phyloP scores from a whole-genome alignment of 1,140 invertebrate genomes.

The Bombus picipes region DNA sequence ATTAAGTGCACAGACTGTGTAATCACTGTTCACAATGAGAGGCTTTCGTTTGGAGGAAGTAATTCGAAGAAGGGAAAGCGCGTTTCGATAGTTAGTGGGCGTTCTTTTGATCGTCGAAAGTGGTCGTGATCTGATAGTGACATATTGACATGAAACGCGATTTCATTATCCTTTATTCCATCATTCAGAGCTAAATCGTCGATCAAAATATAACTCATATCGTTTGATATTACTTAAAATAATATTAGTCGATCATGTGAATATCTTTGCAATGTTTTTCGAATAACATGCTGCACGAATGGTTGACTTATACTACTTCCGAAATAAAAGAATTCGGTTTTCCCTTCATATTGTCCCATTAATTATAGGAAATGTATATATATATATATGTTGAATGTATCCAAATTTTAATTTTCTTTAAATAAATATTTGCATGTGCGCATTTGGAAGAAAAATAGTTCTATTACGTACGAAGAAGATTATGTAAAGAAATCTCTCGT shows the following conservation, averaged over 20 bases:
- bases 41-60: slow-evolving; percentile 13
- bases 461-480: neutral
- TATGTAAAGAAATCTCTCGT: neutral
- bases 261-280: neutral
- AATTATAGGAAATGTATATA: neutral
- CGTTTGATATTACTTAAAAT: neutral
- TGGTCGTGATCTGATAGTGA: neutral
- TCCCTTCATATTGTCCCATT: neutral
- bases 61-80: slow-evolving; percentile 25
- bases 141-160: neutral
- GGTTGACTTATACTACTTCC: slow-evolving; percentile 10
- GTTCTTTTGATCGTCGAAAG: slow-evolving; percentile 25
- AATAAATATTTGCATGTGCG: neutral
- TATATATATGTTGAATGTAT: too few relatives aligned
- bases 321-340: neutral
- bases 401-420: neutral
- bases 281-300: neutral
- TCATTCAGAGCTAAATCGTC: neutral
- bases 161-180: neutral
- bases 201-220: neutral
- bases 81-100: slow-evolving; percentile 13
- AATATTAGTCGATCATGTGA: neutral
- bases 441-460: neutral
- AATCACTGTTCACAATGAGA: slow-evolving; percentile 6
- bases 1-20: slow-evolving; percentile 18